Conservation (phyloP, 2,113 vertebrate genomes). For the Protobothrops mucrosquamatus region DNA sequence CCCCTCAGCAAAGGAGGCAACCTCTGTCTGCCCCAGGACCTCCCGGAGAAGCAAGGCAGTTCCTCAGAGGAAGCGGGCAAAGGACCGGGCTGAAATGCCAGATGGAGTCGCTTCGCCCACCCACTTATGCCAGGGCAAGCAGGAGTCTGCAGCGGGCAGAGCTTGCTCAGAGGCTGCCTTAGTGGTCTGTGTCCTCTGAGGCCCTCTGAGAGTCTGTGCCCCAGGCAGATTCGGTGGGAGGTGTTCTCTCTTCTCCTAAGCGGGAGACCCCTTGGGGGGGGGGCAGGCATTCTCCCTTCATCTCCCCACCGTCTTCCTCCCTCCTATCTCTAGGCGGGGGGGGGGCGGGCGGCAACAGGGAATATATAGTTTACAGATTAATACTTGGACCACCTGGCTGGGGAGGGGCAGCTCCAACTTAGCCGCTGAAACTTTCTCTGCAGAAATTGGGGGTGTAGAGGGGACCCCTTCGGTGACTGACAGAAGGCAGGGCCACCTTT, state of each 20-base stretch:
- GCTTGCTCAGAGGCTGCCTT: background rate
- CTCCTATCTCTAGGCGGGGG: no score
- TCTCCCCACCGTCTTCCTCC: background rate
- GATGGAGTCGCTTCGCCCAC: no score
- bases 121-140: background rate
- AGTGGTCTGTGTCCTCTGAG: background rate
- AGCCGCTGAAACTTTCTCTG: no score
- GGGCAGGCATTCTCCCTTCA: background rate
- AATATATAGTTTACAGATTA: background rate
- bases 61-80: background rate
- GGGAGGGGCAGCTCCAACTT: background rate
- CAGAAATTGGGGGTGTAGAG: no score
- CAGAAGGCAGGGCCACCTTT: background rate
- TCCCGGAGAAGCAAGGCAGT: background rate
- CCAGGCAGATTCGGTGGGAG: background rate
- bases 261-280: background rate
- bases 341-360: background rate
- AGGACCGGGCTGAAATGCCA: background rate
- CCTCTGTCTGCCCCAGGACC: background rate
- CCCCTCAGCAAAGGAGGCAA: background rate
- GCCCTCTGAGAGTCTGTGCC: background rate
- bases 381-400: background rate
- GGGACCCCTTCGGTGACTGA: no score
- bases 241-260: background rate
- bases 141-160: background rate